phyloP scores from a whole-genome alignment of 1,140 invertebrate genomes.

The Megalonaias nervosa region DNA sequence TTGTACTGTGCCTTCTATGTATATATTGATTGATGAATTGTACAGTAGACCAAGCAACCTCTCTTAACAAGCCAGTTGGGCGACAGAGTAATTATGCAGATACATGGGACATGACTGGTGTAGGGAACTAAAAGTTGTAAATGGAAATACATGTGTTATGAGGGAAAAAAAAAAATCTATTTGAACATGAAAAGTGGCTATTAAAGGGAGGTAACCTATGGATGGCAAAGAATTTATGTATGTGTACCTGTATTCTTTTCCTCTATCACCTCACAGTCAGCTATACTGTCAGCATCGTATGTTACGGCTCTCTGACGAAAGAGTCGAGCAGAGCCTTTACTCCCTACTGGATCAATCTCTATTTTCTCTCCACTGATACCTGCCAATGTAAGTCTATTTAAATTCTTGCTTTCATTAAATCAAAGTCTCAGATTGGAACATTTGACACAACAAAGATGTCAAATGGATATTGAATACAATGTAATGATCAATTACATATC shows the following conservation, averaged over 20 bases:
- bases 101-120: not conserved
- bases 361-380: slow-evolving; percentile 91
- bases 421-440: too few relatives aligned
- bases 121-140: not conserved
- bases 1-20: too few relatives aligned
- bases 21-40: too few relatives aligned
- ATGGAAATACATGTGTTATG: not conserved
- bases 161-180: not conserved
- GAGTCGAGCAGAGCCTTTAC: slow-evolving; percentile 78
- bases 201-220: not conserved
- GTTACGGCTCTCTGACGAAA: slow-evolving; percentile 79
- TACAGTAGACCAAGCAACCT: not conserved
- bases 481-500: too few relatives aligned
- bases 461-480: too few relatives aligned
- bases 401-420: too few relatives aligned
- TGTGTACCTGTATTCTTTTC: slow-evolving; percentile 63
- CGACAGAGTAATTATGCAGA: not conserved
- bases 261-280: slow-evolving; percentile 87
- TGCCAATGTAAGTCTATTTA: slow-evolving; percentile 35
- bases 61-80: not conserved
- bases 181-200: not conserved
- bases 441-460: too few relatives aligned
- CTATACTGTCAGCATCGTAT: slow-evolving; percentile 88
- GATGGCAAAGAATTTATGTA: not conserved
- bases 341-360: slow-evolving; percentile 87